These are phyloP conservation scores for Chascanopsetta lugubris DNA, from an alignment of 2,113 vertebrate genomes.

Conservation along the genomic window DNA sequence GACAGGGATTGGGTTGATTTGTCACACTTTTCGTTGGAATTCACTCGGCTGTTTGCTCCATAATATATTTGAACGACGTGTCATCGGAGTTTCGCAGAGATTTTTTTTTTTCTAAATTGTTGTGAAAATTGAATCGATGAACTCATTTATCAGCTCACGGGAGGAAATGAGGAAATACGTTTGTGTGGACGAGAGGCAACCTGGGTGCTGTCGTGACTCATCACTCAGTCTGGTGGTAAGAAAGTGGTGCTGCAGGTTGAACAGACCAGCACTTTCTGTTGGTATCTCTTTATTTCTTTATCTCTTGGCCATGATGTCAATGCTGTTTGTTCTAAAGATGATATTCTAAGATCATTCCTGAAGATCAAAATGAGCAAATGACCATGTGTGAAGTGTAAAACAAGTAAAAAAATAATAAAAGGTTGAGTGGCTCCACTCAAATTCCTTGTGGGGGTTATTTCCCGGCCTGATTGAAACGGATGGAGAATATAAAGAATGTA, in stretches of 20 bases:
- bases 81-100: constrained; percentile 12
- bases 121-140: constrained; percentile 39
- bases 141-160: constrained; percentile 12
- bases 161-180: not conserved
- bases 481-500: constrained; percentile 60
- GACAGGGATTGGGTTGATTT: constrained; percentile 29
- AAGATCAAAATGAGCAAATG: no score
- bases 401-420: no score
- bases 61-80: constrained; percentile 34
- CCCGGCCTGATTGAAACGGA: constrained; percentile 48
- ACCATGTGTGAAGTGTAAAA: no score
- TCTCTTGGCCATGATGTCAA: no score
- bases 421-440: constrained; percentile 29
- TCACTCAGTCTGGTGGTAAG: no score
- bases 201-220: no score
- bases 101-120: constrained; percentile 23
- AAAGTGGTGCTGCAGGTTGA: no score
- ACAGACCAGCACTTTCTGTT: no score
- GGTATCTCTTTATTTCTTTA: no score
- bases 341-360: no score
- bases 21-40: constrained; percentile 50
- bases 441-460: constrained; percentile 68
- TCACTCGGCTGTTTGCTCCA: constrained; percentile 30
- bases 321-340: no score
- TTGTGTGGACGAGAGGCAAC: no score